Evolutionary conservation across 2,888 invertebrate genomes (phyloP).

Genomic region (Hipparchia semele): DNA sequence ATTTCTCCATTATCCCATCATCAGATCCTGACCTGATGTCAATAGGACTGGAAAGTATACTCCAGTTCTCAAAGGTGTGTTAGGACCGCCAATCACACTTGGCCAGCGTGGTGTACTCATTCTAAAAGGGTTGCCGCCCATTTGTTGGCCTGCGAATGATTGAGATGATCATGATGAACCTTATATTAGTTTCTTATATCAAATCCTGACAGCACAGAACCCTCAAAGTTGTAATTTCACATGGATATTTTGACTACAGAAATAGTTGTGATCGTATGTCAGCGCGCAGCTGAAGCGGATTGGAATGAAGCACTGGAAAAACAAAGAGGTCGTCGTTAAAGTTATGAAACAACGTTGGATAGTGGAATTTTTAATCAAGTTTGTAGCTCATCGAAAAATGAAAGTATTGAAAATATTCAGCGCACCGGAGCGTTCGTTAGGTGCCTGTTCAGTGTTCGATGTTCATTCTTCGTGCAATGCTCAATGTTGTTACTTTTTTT

Average conservation of each 20-base stretch:
- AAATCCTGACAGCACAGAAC: neutral
- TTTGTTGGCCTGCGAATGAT: too few species aligned
- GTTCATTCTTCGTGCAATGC: neutral
- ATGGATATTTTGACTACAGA: neutral
- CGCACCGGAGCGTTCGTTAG: neutral
- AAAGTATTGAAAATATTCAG: conserved; percentile 16
- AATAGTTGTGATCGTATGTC: neutral
- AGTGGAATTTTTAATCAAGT: conserved; percentile 33
- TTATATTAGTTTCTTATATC: too few species aligned
- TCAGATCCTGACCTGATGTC: too few species aligned
- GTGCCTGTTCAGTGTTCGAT: neutral
- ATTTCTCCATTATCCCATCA: too few species aligned
- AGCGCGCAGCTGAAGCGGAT: neutral
- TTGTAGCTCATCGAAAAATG: conserved; percentile 15
- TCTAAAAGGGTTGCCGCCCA: too few species aligned
- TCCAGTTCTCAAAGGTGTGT: too few species aligned
- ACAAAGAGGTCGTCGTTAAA: neutral
- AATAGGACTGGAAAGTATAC: too few species aligned
- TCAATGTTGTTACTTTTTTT: neutral
- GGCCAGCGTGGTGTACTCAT: too few species aligned
- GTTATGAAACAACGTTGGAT: conserved; percentile 4
- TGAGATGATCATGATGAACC: too few species aligned
- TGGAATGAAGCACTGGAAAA: conserved; percentile 9
- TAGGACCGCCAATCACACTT: too few species aligned
- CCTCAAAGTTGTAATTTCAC: neutral